Evolutionary conservation across 2,113 vertebrate species (phyloP), one percentile per base, ranked within the genome.

Genomic region (Axis porcinus): DNA sequence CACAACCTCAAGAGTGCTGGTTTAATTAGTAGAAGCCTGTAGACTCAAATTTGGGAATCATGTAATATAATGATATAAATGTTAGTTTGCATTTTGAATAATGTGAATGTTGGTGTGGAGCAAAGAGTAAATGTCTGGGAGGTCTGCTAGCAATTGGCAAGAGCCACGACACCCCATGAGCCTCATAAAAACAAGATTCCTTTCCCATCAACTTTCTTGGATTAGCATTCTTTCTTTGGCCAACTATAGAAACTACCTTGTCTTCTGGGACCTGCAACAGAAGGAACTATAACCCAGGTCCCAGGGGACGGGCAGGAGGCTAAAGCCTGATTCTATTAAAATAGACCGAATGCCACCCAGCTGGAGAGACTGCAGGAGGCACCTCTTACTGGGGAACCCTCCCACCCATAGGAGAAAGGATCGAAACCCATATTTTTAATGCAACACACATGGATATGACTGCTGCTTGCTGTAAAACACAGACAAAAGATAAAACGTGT

Each of bases 361-460:
- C 57, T 64, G 16, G 7, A 50, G 6, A 70, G 67, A 64, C 7
- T 54, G 5, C 11, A n/a, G 47, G 50, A 84, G 7, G 5, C 0
- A 30, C 14, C 14, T 28, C 23, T 27, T 70, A 4, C 43, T 55
- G 17, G 57, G 36, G 7, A 62, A 13, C 57, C 2, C 15, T 70
- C 45, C 79, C 36, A 81, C 5, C 7, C 36, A 62, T 0, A 15
- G 27, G 16, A n/a, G 50, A 27, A 55, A 92, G 21, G 8, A 88
- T 67, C 0, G 0, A 92, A 79, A 58, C 23, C 28, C 28, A 5
- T 19, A 17, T 50, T 43, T 67, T 76, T 57, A 82, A 70, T 52
- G 17, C 54, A 36, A 57, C 0, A 0, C 33, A 21, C 45, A 2
- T 13, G 1, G 50, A 40, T 40, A 25, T 36, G 25, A 76, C 11